phyloP scores from a whole-genome alignment of 2,797 vertebrate species.

The Gymnocypris eckloni region DNA sequence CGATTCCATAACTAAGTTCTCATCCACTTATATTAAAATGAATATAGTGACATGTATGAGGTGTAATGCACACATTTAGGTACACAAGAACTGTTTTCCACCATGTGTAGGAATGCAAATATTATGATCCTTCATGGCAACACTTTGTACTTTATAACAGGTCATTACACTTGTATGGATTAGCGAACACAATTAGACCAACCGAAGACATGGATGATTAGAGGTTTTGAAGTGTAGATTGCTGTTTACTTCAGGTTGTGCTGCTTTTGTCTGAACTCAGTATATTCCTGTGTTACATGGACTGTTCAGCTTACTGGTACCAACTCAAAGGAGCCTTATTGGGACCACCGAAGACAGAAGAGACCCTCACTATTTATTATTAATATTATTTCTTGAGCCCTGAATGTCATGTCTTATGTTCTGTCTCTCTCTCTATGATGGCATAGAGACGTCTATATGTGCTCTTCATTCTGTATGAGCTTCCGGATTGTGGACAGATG shows the following conservation, averaged over 20 bases:
- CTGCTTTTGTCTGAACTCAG: constrained; percentile 25
- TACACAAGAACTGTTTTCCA: constrained; percentile 31
- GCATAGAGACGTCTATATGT: constrained; percentile 24
- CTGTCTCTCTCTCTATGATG: not conserved
- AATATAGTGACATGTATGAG: not conserved
- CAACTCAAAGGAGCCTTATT: constrained; percentile 21
- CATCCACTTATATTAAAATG: not conserved
- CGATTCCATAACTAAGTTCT: not conserved
- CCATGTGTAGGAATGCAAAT: not conserved
- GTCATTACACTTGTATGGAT: constrained; percentile 17
- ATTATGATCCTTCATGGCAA: not conserved
- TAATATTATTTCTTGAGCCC: constrained; percentile 17
- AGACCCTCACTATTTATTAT: constrained; percentile 36
- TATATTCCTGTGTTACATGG: constrained; percentile 18
- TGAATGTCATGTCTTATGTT: constrained; percentile 26
- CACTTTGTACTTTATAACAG: not conserved
- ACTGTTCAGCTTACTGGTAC: constrained; percentile 28
- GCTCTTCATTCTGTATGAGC: constrained; percentile 26
- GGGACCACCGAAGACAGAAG: constrained; percentile 22
- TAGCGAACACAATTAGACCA: not conserved
- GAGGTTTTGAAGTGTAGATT: constrained; percentile 37
- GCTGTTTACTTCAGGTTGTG: constrained; percentile 24
- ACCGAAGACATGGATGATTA: constrained; percentile 2
- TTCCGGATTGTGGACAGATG: not conserved
- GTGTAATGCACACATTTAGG: constrained; percentile 3